Evolutionary conservation across 2,797 vertebrate genomes (phyloP), one percentile per base, ranked within the genome.

Genomic region (Sebastolobus alascanus): DNA sequence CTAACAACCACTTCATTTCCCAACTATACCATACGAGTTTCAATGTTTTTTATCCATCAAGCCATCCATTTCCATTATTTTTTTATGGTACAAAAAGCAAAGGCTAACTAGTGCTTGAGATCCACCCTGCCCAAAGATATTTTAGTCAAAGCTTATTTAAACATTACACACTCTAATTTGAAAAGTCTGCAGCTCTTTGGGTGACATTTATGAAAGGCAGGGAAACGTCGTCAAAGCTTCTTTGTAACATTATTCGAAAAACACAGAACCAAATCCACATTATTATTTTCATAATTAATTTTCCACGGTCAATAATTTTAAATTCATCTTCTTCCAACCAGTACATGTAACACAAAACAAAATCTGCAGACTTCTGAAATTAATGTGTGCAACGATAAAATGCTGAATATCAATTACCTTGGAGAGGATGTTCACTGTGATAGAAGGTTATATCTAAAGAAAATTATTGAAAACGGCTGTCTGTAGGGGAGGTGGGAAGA

Each of bases 41-140:
- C 65, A 33, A n/a, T 13, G 18, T 2, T 4, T 31, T 58, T 29
- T 11, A 20, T 18, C 35, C 22, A 38, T 40, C 38, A 8, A 27
- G 33, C 54, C 27, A n/a, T 2, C 0, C 14, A 4, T 43, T 31
- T 27, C 8, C n/a, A 54, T 58, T 33, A 18, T 14, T 40, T 25
- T 67, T 13, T 79, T 16, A 75, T 43, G 54, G 46, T 27, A 67
- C 13, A 71, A 75, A 72, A 75, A 60, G 31, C 12, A 35, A 6
- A 66, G 9, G 25, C n/a, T 8, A 20, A 50, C 33, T 29, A 64
- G 66, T 56, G 54, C 29, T 64, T 55, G 20, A 69, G 68, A 59
- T 31, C 8, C 20, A 40, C 67, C 63, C 43, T 63, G 12, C 33
- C 22, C 31, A 63, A 31, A 77, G 14, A 13, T 43, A 68, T 46